phyloP scores from a whole-genome alignment of 2,797 vertebrate species.

The Momotus momota region DNA sequence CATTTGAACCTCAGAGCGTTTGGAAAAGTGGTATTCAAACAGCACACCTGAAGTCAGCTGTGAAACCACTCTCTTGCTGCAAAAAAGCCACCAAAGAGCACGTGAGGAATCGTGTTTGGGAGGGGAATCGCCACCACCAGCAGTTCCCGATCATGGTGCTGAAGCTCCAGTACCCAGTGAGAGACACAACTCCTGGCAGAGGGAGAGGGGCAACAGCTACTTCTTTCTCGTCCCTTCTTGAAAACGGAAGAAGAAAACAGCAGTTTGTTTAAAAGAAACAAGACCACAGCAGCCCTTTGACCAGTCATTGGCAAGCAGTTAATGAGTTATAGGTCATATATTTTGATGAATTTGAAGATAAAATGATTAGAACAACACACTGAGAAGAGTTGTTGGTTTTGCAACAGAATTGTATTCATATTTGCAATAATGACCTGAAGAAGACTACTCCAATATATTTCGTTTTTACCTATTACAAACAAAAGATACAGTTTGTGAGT shows the following conservation, averaged over 20 bases:
- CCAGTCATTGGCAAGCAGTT: not conserved
- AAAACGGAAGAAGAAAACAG: not conserved
- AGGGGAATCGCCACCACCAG: not conserved
- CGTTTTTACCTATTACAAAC: not conserved
- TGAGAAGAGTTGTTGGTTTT: not conserved
- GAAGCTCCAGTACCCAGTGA: not conserved
- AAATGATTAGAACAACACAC: not conserved
- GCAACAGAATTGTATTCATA: not conserved
- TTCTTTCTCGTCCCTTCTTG: not conserved
- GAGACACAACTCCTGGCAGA: not conserved
- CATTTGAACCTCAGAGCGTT: not conserved
- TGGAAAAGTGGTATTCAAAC: slow-evolving; percentile 46
- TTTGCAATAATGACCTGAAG: not conserved
- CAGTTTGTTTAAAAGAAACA: not conserved
- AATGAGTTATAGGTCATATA: not conserved
- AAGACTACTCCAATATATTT: not conserved
- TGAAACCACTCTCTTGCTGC: not conserved
- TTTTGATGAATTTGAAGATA: not conserved
- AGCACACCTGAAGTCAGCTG: slow-evolving; percentile 26
- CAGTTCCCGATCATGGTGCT: rapidly evolving
- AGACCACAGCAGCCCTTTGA: not conserved
- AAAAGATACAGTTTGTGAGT: not conserved
- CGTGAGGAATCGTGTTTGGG: not conserved
- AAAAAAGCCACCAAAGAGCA: not conserved
- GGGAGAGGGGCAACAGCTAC: not conserved